Conservation (phyloP, 2,888 invertebrate species). For the Cheilosia pagana region DNA sequence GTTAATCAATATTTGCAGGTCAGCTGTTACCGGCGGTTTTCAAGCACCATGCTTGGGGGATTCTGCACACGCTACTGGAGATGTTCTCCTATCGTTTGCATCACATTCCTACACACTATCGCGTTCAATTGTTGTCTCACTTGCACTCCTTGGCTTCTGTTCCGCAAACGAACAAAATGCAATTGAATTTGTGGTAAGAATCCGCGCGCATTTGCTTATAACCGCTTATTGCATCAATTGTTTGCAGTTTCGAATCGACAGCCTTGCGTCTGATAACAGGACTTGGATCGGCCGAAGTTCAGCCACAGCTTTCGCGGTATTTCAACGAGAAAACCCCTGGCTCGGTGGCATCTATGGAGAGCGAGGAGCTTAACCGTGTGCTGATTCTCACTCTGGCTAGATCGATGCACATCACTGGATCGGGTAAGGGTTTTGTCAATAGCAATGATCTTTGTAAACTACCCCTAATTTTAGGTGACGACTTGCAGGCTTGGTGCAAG, state of each 20-base stretch:
- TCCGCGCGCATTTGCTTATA: conserved; percentile 89
- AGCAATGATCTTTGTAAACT: too few species aligned
- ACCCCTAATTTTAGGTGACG: conserved; percentile 78
- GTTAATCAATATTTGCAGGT: conserved; percentile 84
- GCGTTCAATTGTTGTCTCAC: conserved; percentile 95
- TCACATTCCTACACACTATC: conserved; percentile 97
- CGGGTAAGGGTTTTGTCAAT: conserved; percentile 83
- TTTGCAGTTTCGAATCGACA: conserved; percentile 91
- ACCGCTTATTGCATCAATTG: conserved; percentile 85
- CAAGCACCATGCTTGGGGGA: conserved; percentile 97
- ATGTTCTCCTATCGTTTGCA: conserved; percentile 99
- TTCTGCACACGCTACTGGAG: conserved; percentile 96
- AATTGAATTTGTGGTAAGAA: conserved; percentile 93
- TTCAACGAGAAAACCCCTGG: conserved; percentile 92
- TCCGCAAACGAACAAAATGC: conserved; percentile 97
- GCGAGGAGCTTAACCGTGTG: conserved; percentile 96
- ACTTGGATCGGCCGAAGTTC: conserved; percentile 96
- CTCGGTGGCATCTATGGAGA: conserved; percentile 93
- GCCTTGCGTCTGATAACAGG: conserved; percentile 94
- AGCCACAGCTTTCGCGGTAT: conserved; percentile 95
- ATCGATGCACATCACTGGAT: conserved; percentile 96
- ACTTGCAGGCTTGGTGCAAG: conserved; percentile 90
- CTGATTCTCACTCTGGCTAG: conserved; percentile 96
- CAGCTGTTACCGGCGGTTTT: conserved; percentile 95
- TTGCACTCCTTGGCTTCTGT: conserved; percentile 95